Base-by-base conservation (phyloP, 2,888 invertebrate species). In the Eledona agricola region DNA sequence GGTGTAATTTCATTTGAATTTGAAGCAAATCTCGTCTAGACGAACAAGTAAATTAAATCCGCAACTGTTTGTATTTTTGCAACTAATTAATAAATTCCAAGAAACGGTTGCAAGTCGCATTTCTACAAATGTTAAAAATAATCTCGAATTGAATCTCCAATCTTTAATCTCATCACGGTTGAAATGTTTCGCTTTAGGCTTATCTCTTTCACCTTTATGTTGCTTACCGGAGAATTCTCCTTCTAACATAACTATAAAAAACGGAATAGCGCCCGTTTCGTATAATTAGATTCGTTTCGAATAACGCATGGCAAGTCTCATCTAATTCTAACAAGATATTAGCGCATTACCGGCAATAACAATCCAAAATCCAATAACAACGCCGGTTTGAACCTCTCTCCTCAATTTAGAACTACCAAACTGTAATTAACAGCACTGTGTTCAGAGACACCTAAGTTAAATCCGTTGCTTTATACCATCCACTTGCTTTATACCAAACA, bases 121-220 rank as follows among this genome's bases (percentile, higher is more conserved):
- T 32, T 32, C 32, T 32, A 10, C 19, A 19, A 32, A 32, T 32
- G 19, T 6, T 35, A 10, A 5, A 22, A n/a, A 22, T 35, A 35
- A 35, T 35, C 35, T 35, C 16, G 9, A 35, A 35, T 35, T 12
- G 35, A 35, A 35, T 35, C 35, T 35, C 20, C 9, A 19, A 35
- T 35, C 35, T 35, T 35, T 35, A 35, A 35, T 35, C 22, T 35
- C 22, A 35, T 35, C 35, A 22, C 4, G 11, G 11, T 3, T 10
- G 4, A 12, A 28, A 28, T 28, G 28, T 28, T 7, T 11, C 23
- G 23, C 9, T 23, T 28, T 28, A 10, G 3, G 35, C 35, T 31
- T 19, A 35, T 35, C 32, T 15, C 20, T 19, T 12, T 10, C n/a
- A 35, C 35, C 19, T 35, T 35, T 4, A 35, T 35, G 20, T 35